Percentiles rank a stretch among this genome's conserved stretches.
Conservation (phyloP, 2,888 invertebrate genomes). For the Lutraria lutraria region DNA sequence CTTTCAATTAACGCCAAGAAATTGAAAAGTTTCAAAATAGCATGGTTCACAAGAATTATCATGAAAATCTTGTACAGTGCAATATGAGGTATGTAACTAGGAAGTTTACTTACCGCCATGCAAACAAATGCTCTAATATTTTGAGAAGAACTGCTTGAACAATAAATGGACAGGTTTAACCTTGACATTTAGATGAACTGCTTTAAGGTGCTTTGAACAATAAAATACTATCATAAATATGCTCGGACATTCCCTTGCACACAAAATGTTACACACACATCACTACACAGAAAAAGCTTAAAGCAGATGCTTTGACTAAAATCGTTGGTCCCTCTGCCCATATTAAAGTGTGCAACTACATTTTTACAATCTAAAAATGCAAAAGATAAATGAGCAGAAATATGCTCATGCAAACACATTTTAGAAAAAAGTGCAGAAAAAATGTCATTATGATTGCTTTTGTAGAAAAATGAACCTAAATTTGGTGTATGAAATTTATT, state of each 20-base stretch:
- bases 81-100: too few relatives aligned
- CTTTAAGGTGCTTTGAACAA: not conserved
- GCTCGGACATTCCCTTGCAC: conserved; percentile 28
- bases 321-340: conserved; percentile 17
- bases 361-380: conserved; percentile 25
- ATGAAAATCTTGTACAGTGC: too few relatives aligned
- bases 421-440: not conserved
- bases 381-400: not conserved
- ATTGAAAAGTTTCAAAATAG: too few relatives aligned
- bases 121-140: too few relatives aligned
- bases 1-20: too few relatives aligned
- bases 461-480: not conserved
- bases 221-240: not conserved
- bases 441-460: not conserved
- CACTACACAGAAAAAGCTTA: conserved; percentile 17
- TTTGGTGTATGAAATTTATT: not conserved
- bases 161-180: too few relatives aligned
- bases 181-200: not conserved
- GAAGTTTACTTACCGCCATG: too few relatives aligned
- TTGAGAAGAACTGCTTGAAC: too few relatives aligned
- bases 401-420: not conserved
- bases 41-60: too few relatives aligned
- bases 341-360: not conserved
- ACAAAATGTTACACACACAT: conserved; percentile 8
- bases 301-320: conserved; percentile 27